Evolutionary conservation across 1,140 invertebrate genomes (phyloP).

Genomic region (Drosophila setifemur): DNA sequence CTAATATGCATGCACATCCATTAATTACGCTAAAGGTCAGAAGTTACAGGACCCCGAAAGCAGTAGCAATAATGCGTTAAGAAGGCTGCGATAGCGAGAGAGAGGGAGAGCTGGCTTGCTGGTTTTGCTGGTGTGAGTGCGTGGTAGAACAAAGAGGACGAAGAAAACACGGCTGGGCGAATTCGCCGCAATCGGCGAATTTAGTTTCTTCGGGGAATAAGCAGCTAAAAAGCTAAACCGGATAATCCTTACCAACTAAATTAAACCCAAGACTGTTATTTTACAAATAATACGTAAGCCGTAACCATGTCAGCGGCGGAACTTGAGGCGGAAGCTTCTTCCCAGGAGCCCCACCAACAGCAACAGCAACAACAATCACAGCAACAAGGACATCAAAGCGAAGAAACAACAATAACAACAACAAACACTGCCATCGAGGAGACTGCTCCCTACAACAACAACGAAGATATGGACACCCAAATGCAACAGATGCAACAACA

Average conservation of each 20-base stretch:
- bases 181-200: conserved; percentile 23
- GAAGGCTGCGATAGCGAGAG: conserved; percentile 14
- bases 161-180: conserved; percentile 24
- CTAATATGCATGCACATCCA: conserved; percentile 66
- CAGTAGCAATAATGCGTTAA: conserved; percentile 50
- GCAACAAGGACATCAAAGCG: conserved; percentile 20
- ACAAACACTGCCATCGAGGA: conserved; percentile 58
- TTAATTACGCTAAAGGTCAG: conserved; percentile 75
- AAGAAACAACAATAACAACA: conserved; percentile 25
- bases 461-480: conserved; percentile 37
- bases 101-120: background rate
- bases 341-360: conserved; percentile 52
- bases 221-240: too few species aligned
- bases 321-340: conserved; percentile 59
- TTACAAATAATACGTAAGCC: conserved; percentile 11
- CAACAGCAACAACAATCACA: conserved; percentile 33
- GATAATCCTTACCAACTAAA: conserved; percentile 7
- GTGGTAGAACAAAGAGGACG: conserved; percentile 39
- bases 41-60: conserved; percentile 67
- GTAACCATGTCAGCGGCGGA: conserved; percentile 62
- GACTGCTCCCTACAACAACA: conserved; percentile 41
- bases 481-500: conserved; percentile 38
- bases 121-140: conserved; percentile 22
- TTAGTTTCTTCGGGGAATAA: conserved; percentile 13
- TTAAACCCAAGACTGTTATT: conserved; percentile 54